A percentile compares a stretch with the other conserved stretches of the same genome.
These are phyloP conservation scores for Acronicta aceris DNA, from an alignment of 2,888 invertebrate species.

Conservation along the genomic window DNA sequence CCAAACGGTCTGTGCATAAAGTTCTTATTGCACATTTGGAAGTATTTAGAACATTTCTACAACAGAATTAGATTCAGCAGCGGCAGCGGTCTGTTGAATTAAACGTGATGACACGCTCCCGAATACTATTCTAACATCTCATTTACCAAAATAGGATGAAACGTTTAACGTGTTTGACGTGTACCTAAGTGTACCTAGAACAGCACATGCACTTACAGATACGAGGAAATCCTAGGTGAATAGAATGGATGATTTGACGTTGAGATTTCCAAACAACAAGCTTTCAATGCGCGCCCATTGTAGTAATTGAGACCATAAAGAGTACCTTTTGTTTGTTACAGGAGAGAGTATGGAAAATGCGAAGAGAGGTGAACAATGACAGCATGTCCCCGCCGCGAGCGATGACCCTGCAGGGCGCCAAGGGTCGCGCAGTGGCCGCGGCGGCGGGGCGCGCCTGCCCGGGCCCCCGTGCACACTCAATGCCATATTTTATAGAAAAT, in stretches of 20 bases:
- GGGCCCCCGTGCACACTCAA: constrained; percentile 68
- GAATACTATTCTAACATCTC: constrained; percentile 24
- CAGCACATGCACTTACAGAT: constrained; percentile 1
- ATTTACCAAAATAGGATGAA: constrained; percentile 29
- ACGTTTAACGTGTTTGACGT: neutral
- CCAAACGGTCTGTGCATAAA: constrained; percentile 1
- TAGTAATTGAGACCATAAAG: constrained; percentile 27
- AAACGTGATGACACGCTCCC: constrained; percentile 18
- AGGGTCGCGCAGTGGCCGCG: constrained; percentile 73
- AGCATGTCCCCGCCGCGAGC: constrained; percentile 86
- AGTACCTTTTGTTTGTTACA: constrained; percentile 74
- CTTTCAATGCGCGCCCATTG: neutral
- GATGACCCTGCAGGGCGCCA: constrained; percentile 80
- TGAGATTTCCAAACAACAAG: constrained; percentile 5
- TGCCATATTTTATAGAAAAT: constrained; percentile 77
- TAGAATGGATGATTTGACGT: constrained; percentile 1
- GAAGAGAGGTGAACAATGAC: constrained; percentile 82
- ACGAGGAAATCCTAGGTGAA: neutral
- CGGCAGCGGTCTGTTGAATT: constrained; percentile 27
- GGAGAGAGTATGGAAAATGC: constrained; percentile 87
- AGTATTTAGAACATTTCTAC: constrained; percentile 19
- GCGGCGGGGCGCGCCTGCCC: constrained; percentile 73
- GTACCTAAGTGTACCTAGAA: neutral
- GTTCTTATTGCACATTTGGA: constrained; percentile 14
- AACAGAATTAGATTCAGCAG: constrained; percentile 31